Evolutionary conservation across 2,797 vertebrate genomes (phyloP).

Genomic region (Streptopelia turtur): DNA sequence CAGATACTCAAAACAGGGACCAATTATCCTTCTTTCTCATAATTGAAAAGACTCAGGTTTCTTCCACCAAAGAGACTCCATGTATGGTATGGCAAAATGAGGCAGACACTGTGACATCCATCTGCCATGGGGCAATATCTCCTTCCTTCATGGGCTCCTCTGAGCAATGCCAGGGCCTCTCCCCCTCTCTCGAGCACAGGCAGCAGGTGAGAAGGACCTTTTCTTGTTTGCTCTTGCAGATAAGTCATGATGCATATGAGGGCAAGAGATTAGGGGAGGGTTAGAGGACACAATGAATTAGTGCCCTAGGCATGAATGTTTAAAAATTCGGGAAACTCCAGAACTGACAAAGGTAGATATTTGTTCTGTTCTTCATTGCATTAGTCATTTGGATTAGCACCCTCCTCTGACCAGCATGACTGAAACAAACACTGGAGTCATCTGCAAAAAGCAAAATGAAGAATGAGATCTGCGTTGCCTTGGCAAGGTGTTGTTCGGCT

Average conservation of each 20-base stretch:
- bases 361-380: background rate
- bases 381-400: slow-evolving; percentile 13
- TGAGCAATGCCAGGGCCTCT: background rate
- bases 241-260: background rate
- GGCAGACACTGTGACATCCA: background rate
- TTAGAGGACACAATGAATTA: background rate
- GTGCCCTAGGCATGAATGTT: background rate
- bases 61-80: background rate
- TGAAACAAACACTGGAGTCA: background rate
- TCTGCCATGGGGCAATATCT: background rate
- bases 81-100: background rate
- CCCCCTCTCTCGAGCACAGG: accelerated
- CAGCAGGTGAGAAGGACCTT: background rate
- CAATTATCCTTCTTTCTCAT: background rate
- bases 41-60: background rate
- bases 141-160: background rate
- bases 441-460: slow-evolving; percentile 4
- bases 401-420: background rate
- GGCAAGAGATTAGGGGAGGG: background rate
- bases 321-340: slow-evolving; percentile 35
- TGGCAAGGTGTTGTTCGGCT: background rate
- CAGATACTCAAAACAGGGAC: background rate
- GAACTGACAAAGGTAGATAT: background rate
- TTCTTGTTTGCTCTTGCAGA: background rate
- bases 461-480: background rate